A percentile compares a stretch with the other conserved stretches of the same genome.
Evolutionary conservation across 1,140 invertebrate species (phyloP).

Genomic region (Lepidurus arcticus): DNA sequence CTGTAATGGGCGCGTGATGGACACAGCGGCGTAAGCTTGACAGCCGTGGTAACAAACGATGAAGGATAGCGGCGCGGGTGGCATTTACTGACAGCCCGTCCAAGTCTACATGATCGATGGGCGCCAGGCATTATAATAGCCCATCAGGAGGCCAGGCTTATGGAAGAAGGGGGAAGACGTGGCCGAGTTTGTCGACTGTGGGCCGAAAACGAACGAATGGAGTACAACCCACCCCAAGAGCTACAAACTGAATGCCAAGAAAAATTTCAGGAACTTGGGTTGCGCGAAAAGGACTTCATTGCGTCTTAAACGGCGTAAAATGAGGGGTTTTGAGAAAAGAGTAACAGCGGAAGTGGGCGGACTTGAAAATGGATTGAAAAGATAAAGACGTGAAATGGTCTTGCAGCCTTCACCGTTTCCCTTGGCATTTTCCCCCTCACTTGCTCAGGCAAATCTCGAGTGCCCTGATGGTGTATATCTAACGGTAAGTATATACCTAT

Average conservation of each 20-base stretch:
- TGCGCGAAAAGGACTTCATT: neutral
- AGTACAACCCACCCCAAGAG: neutral
- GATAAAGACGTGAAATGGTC: too few species aligned
- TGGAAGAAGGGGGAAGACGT: neutral
- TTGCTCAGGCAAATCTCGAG: too few species aligned
- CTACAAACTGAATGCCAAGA: neutral
- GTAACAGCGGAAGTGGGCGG: too few species aligned
- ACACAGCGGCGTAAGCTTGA: constrained; percentile 17
- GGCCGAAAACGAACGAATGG: neutral
- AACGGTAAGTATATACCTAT: too few species aligned
- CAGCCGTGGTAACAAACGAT: constrained; percentile 21
- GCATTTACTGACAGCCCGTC: constrained; percentile 17
- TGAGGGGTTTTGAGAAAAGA: neutral
- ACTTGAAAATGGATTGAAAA: too few species aligned
- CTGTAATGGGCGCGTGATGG: constrained; percentile 20
- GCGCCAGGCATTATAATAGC: constrained; percentile 21
- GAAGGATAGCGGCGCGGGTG: constrained; percentile 20
- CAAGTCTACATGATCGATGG: constrained; percentile 17
- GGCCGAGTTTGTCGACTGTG: neutral
- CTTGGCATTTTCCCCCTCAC: too few species aligned
- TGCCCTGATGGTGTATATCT: too few species aligned
- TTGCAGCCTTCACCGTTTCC: too few species aligned
- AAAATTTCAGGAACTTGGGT: neutral
- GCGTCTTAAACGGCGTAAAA: neutral
- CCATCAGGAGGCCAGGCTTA: constrained; percentile 17